Conservation (phyloP, 2,888 invertebrate genomes). For the Cryptus viduatorius region DNA sequence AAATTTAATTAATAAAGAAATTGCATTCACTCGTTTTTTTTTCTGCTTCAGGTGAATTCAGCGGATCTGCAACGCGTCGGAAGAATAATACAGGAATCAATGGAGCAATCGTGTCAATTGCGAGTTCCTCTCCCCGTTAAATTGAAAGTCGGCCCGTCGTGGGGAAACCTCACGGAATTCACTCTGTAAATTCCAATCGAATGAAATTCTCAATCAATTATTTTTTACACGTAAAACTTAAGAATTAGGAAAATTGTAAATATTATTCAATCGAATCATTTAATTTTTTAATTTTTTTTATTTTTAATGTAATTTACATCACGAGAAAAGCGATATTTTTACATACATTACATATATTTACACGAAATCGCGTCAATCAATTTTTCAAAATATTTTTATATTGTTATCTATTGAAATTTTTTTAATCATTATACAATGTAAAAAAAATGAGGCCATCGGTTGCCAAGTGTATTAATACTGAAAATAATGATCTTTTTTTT, state of each 20-base stretch:
- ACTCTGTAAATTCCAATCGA: conserved; percentile 50
- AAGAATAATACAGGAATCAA: conserved; percentile 89
- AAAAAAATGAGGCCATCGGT: conserved; percentile 2
- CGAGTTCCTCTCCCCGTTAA: conserved; percentile 95
- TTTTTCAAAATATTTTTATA: conserved; percentile 5
- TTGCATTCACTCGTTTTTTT: neutral
- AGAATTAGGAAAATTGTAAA: conserved; percentile 53
- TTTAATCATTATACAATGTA: conserved; percentile 36
- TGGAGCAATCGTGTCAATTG: conserved; percentile 92
- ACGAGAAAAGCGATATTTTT: conserved; percentile 35
- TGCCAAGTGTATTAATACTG: conserved; percentile 14
- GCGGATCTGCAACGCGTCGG: conserved; percentile 87
- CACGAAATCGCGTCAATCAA: conserved; percentile 42
- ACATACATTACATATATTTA: conserved; percentile 50
- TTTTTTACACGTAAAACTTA: neutral
- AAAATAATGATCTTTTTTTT: conserved; percentile 17
- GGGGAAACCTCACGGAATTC: conserved; percentile 89
- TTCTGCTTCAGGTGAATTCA: conserved; percentile 86
- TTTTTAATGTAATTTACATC: neutral
- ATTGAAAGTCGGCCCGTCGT: conserved; percentile 92
- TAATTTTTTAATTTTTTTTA: no score
- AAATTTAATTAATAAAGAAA: neutral
- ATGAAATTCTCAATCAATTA: conserved; percentile 38
- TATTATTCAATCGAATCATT: conserved; percentile 35
- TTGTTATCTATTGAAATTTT: neutral